Base-by-base conservation (phyloP, 2,888 invertebrate genomes). In the Chloroclystis v-ata region DNA sequence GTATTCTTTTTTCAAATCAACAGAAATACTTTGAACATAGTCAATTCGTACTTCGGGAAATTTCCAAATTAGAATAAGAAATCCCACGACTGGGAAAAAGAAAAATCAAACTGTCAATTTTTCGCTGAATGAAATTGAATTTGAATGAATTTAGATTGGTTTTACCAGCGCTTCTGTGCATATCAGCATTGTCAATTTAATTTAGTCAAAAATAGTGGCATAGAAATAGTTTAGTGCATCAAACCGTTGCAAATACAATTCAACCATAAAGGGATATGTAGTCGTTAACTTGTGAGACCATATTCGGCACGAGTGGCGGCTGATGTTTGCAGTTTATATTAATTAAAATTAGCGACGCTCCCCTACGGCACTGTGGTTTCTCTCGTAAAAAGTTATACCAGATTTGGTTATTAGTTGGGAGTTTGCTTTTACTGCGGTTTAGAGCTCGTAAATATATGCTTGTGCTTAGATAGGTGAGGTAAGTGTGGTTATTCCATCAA, bases 201-300 rank as follows among this genome's bases (percentile, higher is more conserved):
- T n/a, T n/a, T n/a, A n/a, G n/a, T n/a, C n/a, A n/a, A n/a, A n/a
- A n/a, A n/a, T 26, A 26, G 8, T 9, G 2, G 26, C 9, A 26
- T 8, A 1, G 2, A 8, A 1, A 30, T 9, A 30, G 4, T 13
- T 32, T 14, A n/a, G 13, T 30, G 32, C 13, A 13, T 4, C 20
- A 33, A 33, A 16, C 9, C 0, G 10, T 14, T 16, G 33, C 33
- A 33, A 33, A 33, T 33, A 16, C 6, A n/a, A 33, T 6, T 3
- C 20, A n/a, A 20, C 33, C 33, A 16, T 20, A 72, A 66, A 74
- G 75, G 80, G 73, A 74, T 78, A 82, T 81, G 78, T 78, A 79
- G 79, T 80, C 76, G 82, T 86, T 82, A 82, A 76, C 75, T 81
- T 81, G 78, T 74, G 75, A 75, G 75, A 77, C 76, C 74, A 12